Percentiles rank a stretch among this genome's conserved stretches.
Conservation (phyloP, 1,140 invertebrate species). For the Drosophila persimilis region DNA sequence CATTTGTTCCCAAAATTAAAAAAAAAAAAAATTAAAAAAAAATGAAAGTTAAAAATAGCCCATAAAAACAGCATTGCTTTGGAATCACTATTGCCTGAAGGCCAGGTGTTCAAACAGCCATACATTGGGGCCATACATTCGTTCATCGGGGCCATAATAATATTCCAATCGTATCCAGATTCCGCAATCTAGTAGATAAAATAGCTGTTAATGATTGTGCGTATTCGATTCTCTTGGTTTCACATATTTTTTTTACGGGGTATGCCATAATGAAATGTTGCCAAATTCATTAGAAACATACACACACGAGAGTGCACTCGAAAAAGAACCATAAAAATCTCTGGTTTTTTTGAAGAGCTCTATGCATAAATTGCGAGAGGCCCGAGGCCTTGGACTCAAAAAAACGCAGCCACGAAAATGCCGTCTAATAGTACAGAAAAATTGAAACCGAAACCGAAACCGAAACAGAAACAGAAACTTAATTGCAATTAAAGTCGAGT, state of each 20-base stretch:
- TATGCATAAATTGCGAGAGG: conserved; percentile 53
- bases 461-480: conserved; percentile 67
- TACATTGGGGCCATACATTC: too few relatives aligned
- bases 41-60: not conserved
- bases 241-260: too few relatives aligned
- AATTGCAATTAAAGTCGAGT: conserved; percentile 77
- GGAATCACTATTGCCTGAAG: too few relatives aligned
- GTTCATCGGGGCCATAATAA: too few relatives aligned
- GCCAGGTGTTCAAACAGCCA: too few relatives aligned
- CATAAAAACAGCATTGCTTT: too few relatives aligned
- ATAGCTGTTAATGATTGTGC: too few relatives aligned
- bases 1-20: too few relatives aligned
- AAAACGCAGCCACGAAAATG: conserved; percentile 24
- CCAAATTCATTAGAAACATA: conserved; percentile 3
- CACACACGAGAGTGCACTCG: conserved; percentile 18
- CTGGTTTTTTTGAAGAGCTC: conserved; percentile 24
- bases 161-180: too few relatives aligned
- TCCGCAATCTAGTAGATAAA: too few relatives aligned
- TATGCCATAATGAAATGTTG: conserved; percentile 22
- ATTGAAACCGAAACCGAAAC: conserved; percentile 58
- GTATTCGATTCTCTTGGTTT: too few relatives aligned
- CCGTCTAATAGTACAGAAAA: conserved; percentile 16
- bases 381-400: conserved; percentile 66
- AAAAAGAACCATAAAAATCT: conserved; percentile 19
- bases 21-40: too few relatives aligned